Evolutionary conservation across 2,113 vertebrate genomes (phyloP).

Genomic region (Dipodomys spectabilis): DNA sequence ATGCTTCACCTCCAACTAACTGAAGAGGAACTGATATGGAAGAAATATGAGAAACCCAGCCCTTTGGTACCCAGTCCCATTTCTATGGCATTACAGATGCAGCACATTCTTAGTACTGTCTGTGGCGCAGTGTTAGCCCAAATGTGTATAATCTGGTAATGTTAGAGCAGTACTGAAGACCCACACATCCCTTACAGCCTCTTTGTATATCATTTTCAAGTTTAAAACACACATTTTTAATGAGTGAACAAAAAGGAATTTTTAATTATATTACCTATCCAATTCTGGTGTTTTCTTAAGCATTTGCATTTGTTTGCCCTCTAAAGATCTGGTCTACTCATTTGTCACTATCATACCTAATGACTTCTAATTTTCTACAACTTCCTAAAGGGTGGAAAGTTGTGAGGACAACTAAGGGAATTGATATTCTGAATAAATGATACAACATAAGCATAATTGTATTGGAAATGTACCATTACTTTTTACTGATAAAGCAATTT

Average conservation of each 20-base stretch:
- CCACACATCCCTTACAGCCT: background rate
- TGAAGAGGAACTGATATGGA: slow-evolving; percentile 50
- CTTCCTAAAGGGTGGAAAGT: slow-evolving; percentile 34
- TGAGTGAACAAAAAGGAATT: slow-evolving; percentile 69
- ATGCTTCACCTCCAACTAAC: slow-evolving; percentile 71
- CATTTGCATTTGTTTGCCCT: slow-evolving; percentile 58
- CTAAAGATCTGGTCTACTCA: slow-evolving; percentile 50
- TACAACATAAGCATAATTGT: slow-evolving; percentile 31
- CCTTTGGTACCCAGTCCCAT: background rate
- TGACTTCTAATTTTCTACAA: slow-evolving; percentile 57
- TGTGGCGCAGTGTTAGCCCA: background rate
- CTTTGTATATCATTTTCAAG: slow-evolving; percentile 30
- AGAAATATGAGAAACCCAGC: background rate
- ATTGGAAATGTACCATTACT: slow-evolving; percentile 60
- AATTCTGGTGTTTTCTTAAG: slow-evolving; percentile 71
- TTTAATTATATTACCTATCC: slow-evolving; percentile 73
- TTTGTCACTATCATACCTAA: slow-evolving; percentile 43
- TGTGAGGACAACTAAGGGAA: slow-evolving; percentile 44
- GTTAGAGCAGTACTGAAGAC: slow-evolving; percentile 35
- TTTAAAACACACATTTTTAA: slow-evolving; percentile 59
- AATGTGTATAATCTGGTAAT: background rate
- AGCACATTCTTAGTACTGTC: background rate
- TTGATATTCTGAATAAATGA: slow-evolving; percentile 46
- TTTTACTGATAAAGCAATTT: slow-evolving; percentile 65
- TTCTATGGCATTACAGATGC: slow-evolving; percentile 9